These are phyloP conservation scores for Chrosomus eos DNA, from an alignment of 2,797 vertebrate species.

Conservation along the genomic window DNA sequence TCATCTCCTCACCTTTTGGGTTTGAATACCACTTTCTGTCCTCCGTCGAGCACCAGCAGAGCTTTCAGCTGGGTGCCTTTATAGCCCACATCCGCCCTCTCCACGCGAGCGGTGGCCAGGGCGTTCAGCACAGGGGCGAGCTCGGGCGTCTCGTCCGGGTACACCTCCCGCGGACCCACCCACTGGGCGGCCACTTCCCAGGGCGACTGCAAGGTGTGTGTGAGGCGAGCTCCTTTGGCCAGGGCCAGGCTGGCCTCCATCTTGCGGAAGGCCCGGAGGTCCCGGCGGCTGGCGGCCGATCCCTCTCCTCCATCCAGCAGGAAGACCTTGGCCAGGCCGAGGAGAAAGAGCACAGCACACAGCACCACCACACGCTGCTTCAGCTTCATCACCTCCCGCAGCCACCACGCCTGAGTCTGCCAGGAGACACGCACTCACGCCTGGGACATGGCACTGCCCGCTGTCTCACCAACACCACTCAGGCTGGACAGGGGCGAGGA, in stretches of 20 bases:
- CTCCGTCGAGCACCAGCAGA: slow-evolving; percentile 92
- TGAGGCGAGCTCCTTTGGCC: slow-evolving; percentile 86
- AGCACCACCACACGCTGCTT: slow-evolving; percentile 96
- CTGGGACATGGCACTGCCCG: slow-evolving; percentile 68
- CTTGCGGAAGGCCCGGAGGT: slow-evolving; percentile 91
- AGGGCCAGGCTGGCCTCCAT: slow-evolving; percentile 90
- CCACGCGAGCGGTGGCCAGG: slow-evolving; percentile 86
- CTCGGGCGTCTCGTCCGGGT: slow-evolving; percentile 95
- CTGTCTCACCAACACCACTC: slow-evolving; percentile 5
- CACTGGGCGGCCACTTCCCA: slow-evolving; percentile 98
- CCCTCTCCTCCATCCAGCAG: slow-evolving; percentile 95
- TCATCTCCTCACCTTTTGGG: slow-evolving; percentile 87
- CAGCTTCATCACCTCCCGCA: slow-evolving; percentile 88
- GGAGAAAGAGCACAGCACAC: slow-evolving; percentile 92
- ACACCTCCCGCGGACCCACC: slow-evolving; percentile 97
- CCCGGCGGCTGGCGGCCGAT: slow-evolving; percentile 89
- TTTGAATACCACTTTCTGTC: slow-evolving; percentile 99
- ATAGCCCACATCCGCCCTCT: slow-evolving; percentile 94
- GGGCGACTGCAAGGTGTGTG: slow-evolving; percentile 94
- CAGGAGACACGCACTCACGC: slow-evolving; percentile 66
- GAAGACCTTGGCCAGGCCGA: slow-evolving; percentile 98
- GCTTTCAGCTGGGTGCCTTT: slow-evolving; percentile 98
- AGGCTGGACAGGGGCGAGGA: slow-evolving; percentile 7
- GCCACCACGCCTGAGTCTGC: slow-evolving; percentile 47
- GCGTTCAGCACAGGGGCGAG: slow-evolving; percentile 91